phyloP scores from a whole-genome alignment of 1,140 invertebrate genomes.

The Oedothorax gibbosus region DNA sequence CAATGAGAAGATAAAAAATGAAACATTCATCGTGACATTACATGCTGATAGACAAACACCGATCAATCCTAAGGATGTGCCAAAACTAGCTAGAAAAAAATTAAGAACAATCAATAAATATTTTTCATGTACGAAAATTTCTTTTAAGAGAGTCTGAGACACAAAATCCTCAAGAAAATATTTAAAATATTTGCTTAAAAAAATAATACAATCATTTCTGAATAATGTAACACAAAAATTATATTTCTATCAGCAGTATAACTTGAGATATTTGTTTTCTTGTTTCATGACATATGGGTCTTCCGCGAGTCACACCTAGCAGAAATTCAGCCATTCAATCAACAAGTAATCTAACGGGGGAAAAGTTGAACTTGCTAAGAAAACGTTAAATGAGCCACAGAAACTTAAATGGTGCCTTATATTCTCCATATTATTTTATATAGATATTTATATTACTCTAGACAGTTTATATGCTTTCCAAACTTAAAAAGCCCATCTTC shows the following conservation, averaged over 20 bases:
- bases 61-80: conserved; percentile 12
- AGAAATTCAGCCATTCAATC: too few species aligned
- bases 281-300: too few species aligned
- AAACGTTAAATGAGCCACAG: too few species aligned
- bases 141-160: not conserved
- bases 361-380: too few species aligned
- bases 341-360: too few species aligned
- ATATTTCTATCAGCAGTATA: not conserved
- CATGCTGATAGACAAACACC: conserved; percentile 38
- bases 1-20: conserved; percentile 19
- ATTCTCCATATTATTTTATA: too few species aligned
- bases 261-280: not conserved
- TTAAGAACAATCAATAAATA: not conserved
- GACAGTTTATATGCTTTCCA: too few species aligned
- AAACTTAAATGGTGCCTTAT: too few species aligned
- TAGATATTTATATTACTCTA: too few species aligned
- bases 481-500: too few species aligned
- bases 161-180: not conserved
- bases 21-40: conserved; percentile 8
- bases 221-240: not conserved
- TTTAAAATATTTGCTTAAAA: not conserved
- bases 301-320: too few species aligned
- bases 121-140: not conserved
- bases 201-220: not conserved
- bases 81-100: conserved; percentile 24